Evolutionary conservation across 2,113 vertebrate genomes (phyloP), one percentile per base, ranked within the genome.

Genomic region (Balaenoptera acutorostrata): DNA sequence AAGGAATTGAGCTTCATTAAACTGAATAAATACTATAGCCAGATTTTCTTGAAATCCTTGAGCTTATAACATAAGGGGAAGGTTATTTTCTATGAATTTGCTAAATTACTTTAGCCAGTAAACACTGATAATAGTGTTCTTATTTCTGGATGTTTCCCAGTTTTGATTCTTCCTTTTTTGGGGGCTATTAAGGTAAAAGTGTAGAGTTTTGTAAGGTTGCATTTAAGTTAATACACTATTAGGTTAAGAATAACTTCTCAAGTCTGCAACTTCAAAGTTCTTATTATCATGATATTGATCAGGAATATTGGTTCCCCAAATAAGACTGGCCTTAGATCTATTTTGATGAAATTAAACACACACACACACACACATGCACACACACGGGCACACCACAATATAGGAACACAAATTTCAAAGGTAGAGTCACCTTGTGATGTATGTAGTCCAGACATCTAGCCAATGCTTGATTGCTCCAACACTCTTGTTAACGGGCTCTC

Each of bases 1-100:
- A 93, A 97, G 92, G 90, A 96, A 95, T 96, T 84, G 78, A 95
- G 93, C 88, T 97, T 96, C 96, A 97, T 96, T 97, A 96, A 97
- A 90, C 87, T 77, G 90, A 96, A 96, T 96, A 97, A 97, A 97
- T 78, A 93, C 74, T 81, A 21, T 68, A 82, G 64, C 46, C 69
- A 87, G 84, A 75, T 90, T 96, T 93, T 89, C 92, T 92, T 85
- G 83, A 96, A 98, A 88, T 66, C 64, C 18, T 95, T 46, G 57
- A 93, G 69, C 27, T 92, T 97, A 68, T 96, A 92, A 96, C n/a
- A 87, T 95, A 92, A 97, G 31, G n/a, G 59, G 46, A 96, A 95
- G 55, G 87, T 66, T 94, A 87, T 97, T 98, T 96, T 95, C 94
- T 90, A 61, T 85, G 75, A 93, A 87, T 96, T 92, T 97, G 74